Conservation (phyloP, 2,888 invertebrate species). For the Ecliptopera silaceata region DNA sequence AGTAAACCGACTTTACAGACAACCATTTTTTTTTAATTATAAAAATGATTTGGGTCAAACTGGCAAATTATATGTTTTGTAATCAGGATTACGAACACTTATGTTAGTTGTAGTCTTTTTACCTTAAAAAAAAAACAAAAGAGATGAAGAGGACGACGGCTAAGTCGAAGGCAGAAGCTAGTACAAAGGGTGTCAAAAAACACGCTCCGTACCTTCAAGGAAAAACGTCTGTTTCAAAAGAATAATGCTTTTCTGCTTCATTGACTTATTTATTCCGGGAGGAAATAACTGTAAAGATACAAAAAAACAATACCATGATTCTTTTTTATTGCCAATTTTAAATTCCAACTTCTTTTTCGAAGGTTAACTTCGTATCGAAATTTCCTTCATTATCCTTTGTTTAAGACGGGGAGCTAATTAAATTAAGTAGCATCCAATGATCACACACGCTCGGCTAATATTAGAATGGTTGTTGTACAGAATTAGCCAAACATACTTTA, state of each 20-base stretch:
- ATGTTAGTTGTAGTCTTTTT: no score
- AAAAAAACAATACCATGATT: constrained; percentile 33
- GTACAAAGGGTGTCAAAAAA: constrained; percentile 48
- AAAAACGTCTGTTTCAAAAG: constrained; percentile 61
- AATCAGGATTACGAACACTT: no score
- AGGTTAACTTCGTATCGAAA: neutral
- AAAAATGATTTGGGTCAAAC: no score
- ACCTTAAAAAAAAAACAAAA: no score
- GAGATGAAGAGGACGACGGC: no score
- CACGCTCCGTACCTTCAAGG: constrained; percentile 39
- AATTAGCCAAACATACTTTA: neutral
- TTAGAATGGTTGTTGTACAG: constrained; percentile 8
- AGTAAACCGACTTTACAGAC: no score
- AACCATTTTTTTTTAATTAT: no score
- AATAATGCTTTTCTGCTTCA: constrained; percentile 62
- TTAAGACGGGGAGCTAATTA: constrained; percentile 16
- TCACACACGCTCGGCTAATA: constrained; percentile 15
- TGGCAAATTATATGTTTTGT: no score
- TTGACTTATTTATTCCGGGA: constrained; percentile 54
- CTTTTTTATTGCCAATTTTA: constrained; percentile 22
- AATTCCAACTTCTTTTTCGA: constrained; percentile 6
- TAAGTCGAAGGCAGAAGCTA: no score
- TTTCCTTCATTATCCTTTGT: constrained; percentile 3
- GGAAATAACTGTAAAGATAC: constrained; percentile 41
- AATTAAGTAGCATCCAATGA: constrained; percentile 24